Base-by-base conservation (phyloP, 2,797 vertebrate genomes). In the Pelodytes ibericus region DNA sequence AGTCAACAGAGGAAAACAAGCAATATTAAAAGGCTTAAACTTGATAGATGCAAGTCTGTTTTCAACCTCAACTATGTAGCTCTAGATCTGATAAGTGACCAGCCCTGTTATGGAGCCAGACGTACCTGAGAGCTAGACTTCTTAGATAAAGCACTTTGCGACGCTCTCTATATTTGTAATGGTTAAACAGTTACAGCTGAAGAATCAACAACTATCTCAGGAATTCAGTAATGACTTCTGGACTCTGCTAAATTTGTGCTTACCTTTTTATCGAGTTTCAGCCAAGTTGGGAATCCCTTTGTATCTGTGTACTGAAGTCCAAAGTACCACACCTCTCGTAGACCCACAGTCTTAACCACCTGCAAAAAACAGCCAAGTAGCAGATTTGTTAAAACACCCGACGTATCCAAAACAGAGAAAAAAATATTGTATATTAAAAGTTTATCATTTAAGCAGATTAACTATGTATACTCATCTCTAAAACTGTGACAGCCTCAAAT, bases 221-320 rank as follows among this genome's bases (percentile, higher is more conserved):
- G 58, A 68, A 79, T 78, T 57, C 24, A 26, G 5, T 3, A 10
- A 9, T 49, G 63, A 78, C 63, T 51, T 65, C 49, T 72, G 63
- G 56, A 72, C 63, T 49, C 53, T 11, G n/a, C 11, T 24, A 53
- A 27, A 77, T n/a, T n/a, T 22, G 8, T 22, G 58, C 62, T 81
- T 92, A 98, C 97, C 94, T 98, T 99, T 90, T 99, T 99, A 84
- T 99, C 96, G 73, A 99, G 94, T 83, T 96, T 98, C 81, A 99
- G 86, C 97, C 97, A 99, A 33, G 95, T 96, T 51, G 84, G 80
- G 85, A 94, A 98, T 71, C 95, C 95, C 89, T 98, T 99, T 80
- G 86, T 89, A 79, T 99, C 97, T 74, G 90, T 86, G 22, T 95
- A 95, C 82, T 98, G 97, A 73, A 99, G 95, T 80, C 97, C 97